phyloP scores from a whole-genome alignment of 2,888 invertebrate genomes.

The Rhogogaster chlorosoma region DNA sequence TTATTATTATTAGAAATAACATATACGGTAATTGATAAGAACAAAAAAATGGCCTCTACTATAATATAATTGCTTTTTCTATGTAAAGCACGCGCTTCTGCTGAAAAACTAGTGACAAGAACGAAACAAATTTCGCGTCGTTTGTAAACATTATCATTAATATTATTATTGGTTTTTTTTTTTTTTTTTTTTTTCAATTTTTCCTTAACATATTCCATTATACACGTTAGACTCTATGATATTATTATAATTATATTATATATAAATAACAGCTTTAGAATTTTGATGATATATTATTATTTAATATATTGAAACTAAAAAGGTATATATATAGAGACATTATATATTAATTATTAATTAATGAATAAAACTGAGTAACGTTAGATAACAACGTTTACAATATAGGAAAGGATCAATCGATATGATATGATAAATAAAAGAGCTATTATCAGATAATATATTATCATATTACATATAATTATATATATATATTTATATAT shows the following conservation, averaged over 20 bases:
- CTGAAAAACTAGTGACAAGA: slow-evolving; percentile 52
- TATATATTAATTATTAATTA: slow-evolving; percentile 57
- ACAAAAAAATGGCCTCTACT: slow-evolving; percentile 73
- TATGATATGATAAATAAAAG: slow-evolving; percentile 55
- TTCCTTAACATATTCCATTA: not conserved
- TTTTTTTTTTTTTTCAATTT: slow-evolving; percentile 59
- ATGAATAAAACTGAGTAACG: not conserved
- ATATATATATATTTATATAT: slow-evolving; percentile 53
- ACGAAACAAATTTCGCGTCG: slow-evolving; percentile 58
- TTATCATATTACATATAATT: slow-evolving; percentile 57
- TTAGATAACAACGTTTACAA: slow-evolving; percentile 12
- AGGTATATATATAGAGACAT: slow-evolving; percentile 66
- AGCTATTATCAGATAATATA: slow-evolving; percentile 62
- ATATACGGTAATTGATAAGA: slow-evolving; percentile 70
- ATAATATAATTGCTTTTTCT: slow-evolving; percentile 75
- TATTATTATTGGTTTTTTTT: slow-evolving; percentile 60
- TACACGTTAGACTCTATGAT: slow-evolving; percentile 8
- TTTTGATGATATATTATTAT: slow-evolving; percentile 69
- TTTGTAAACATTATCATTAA: slow-evolving; percentile 65
- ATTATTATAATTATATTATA: slow-evolving; percentile 17
- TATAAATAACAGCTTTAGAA: slow-evolving; percentile 60
- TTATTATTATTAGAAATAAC: slow-evolving; percentile 54
- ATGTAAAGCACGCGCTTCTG: slow-evolving; percentile 73
- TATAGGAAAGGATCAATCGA: slow-evolving; percentile 65
- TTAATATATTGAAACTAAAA: slow-evolving; percentile 69